Base-by-base conservation (phyloP, 2,888 invertebrate species). In the Coremacera marginata region DNA sequence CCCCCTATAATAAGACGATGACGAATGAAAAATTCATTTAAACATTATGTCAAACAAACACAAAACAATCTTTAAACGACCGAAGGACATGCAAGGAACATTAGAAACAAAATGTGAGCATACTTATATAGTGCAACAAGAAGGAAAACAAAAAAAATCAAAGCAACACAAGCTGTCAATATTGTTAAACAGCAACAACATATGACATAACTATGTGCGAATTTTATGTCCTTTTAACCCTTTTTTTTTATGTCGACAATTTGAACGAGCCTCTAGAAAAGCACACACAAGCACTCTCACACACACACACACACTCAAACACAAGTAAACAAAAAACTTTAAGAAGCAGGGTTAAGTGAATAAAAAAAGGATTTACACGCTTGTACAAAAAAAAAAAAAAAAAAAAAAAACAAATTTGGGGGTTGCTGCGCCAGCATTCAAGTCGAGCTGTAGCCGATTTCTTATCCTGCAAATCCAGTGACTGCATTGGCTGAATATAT, bases 161-260 rank as follows among this genome's bases (percentile, higher is more conserved):
- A 60, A 31, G 27, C 62, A 62, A 37, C 49, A 73, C 62, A 65
- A 74, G 74, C 74, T 74, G 74, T 74, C 74, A 74, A 74, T 67
- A 68, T 75, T 75, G 57, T 60, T 68, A 67, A 55, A 55, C 52
- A 63, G 22, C 63, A 63, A 78, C 78, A 77, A 82, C 84, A 85
- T 81, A 82, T 84, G 84, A 84, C 83, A 83, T 83, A 85, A 85
- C 82, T 79, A 85, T 84, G 86, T 87, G 86, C 82, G 85, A 87
- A 86, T 86, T n/a, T 84, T 84, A 84, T 84, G 83, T 83, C 80
- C 80, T 83, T 76, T 71, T 81, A 86, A 84, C 87, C 86, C 84
- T 84, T 86, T 83, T 71, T 83, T 71, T 44, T 76, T 60, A 68
- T 75, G 70, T 52, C 55, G 63, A 49, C 51, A 62, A 77, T 51